Percentiles rank a stretch among this genome's conserved stretches.
Conservation (phyloP, 2,888 invertebrate genomes). For the Megastigmus dorsalis region DNA sequence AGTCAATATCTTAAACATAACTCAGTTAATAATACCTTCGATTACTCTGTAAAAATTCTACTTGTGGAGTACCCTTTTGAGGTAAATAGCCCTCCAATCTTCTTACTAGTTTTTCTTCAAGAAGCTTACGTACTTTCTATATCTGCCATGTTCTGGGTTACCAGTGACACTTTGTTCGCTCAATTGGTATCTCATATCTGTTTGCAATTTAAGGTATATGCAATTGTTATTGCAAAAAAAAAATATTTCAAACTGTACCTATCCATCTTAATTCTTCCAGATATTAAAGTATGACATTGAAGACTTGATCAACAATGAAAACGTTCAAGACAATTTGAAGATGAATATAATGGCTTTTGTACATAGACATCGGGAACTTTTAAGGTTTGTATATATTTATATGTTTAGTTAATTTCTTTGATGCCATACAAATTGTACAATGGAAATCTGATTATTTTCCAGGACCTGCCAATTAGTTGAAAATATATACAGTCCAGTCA, state of each 20-base stretch:
- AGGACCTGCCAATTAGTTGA: background rate
- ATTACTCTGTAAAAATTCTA: background rate
- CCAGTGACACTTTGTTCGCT: constrained; percentile 4
- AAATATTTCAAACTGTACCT: background rate
- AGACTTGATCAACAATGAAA: background rate
- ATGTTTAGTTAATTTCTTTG: background rate
- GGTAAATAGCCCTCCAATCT: background rate
- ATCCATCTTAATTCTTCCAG: background rate
- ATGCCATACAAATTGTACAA: background rate
- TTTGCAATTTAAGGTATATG: background rate
- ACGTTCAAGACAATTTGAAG: background rate
- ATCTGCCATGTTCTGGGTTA: background rate
- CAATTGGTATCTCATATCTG: background rate
- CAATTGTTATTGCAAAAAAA: background rate
- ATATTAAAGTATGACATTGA: background rate
- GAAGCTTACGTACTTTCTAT: background rate
- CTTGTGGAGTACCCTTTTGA: constrained; percentile 1
- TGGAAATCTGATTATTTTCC: background rate
- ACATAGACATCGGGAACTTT: background rate
- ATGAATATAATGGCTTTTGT: background rate
- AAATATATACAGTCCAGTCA: background rate
- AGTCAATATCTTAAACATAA: background rate
- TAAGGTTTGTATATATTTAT: background rate
- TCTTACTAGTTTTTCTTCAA: background rate
- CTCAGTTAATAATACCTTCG: background rate